Base-by-base conservation (phyloP, 2,888 invertebrate species). In the Trachelus troglodyta region DNA sequence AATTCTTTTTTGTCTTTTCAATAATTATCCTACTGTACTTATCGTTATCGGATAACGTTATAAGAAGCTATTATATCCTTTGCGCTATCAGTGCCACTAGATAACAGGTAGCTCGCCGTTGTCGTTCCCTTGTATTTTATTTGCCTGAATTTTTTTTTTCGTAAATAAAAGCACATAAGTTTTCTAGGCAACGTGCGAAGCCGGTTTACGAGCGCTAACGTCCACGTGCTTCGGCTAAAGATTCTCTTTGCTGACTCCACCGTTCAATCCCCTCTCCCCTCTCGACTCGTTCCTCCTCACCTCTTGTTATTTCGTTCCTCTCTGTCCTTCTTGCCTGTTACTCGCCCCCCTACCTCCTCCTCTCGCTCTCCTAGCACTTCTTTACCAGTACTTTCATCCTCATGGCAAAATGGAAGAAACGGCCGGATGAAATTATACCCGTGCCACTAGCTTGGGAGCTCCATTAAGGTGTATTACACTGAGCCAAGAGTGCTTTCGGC, bases 391-490 rank as follows among this genome's bases (percentile, higher is more conserved):
- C 77, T 69, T 68, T 30, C 75, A 71, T 35, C 73, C 78, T 37
- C 69, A 69, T 37, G 71, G 76, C 75, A 79, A 76, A 82, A 82
- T 82, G 78, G 81, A 79, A 82, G 82, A 82, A 82, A 81, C 77
- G 81, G 77, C 79, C 79, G 79, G 78, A 82, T 81, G 77, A 79
- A 82, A 82, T 82, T 79, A 81, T 81, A 81, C 81, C 81, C 81
- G 82, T 81, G 75, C 79, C 78, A 75, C 80, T 74, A 81, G 79
- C 73, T 77, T 77, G 78, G 37, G 79, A 68, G 76, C 77, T 81
- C 82, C 82, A 81, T 82, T 82, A 79, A 80, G 79, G 79, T 82
- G 81, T 81, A 82, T 82, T 81, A 82, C 81, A 78, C 79, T 71
- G 71, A 69, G 12, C n/a, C 74, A 76, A 69, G 78, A 78, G 75